Percentiles rank a stretch among this genome's conserved stretches.
phyloP scores from a whole-genome alignment of 1,140 invertebrate species.

The Drosophila biarmipes region DNA sequence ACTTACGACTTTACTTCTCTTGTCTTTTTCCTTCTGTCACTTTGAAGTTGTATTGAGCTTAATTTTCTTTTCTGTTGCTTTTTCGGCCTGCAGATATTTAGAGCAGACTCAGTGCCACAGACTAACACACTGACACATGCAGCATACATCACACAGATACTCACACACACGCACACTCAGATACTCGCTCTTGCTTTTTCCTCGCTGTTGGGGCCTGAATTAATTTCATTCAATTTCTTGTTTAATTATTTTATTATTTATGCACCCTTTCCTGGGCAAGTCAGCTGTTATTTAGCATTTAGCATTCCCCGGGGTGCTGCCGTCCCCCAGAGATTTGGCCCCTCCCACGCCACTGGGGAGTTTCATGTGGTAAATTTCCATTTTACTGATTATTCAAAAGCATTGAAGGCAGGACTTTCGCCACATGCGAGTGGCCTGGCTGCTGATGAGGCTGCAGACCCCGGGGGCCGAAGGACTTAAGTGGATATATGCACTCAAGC shows the following conservation, averaged over 20 bases:
- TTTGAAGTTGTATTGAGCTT: slow-evolving; percentile 52
- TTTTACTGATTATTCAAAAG: slow-evolving; percentile 60
- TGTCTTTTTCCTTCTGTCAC: slow-evolving; percentile 11
- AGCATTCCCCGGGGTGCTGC: slow-evolving; percentile 6
- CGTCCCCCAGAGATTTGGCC: neutral
- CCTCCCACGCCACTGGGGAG: slow-evolving; percentile 10
- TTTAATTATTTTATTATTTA: slow-evolving; percentile 82
- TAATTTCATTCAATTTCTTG: slow-evolving; percentile 81
- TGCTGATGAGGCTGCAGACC: slow-evolving; percentile 24
- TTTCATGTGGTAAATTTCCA: slow-evolving; percentile 51
- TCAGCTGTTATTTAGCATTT: slow-evolving; percentile 62
- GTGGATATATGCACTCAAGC: slow-evolving; percentile 38
- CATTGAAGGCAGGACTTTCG: slow-evolving; percentile 24
- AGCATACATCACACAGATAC: slow-evolving; percentile 41
- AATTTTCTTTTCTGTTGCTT: slow-evolving; percentile 46
- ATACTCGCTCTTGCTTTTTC: slow-evolving; percentile 30
- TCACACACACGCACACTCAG: slow-evolving; percentile 14
- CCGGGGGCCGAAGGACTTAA: slow-evolving; percentile 38
- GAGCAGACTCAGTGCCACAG: slow-evolving; percentile 44
- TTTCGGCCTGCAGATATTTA: slow-evolving; percentile 70
- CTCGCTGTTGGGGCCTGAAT: slow-evolving; percentile 57
- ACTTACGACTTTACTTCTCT: neutral
- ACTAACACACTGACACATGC: slow-evolving; percentile 27
- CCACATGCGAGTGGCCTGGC: slow-evolving; percentile 36
- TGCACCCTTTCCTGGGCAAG: slow-evolving; percentile 57